A percentile compares a stretch with the other conserved stretches of the same genome.
Evolutionary conservation across 2,797 vertebrate genomes (phyloP).

Genomic region (Urocyon cinereoargenteus): DNA sequence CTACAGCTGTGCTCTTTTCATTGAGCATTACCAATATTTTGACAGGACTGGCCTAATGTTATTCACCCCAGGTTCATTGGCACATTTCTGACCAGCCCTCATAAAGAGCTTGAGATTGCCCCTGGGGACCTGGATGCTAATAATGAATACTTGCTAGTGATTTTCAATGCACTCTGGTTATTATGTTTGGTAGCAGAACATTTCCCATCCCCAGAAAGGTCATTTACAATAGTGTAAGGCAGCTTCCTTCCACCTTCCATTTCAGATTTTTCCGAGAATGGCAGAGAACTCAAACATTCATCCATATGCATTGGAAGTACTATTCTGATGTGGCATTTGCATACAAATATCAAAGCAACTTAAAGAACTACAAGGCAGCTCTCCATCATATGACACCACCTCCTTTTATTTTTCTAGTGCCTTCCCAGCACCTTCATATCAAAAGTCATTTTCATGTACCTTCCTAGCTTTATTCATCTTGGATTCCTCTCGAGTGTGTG

Average conservation of each 20-base stretch:
- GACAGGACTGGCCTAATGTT: conserved; percentile 26
- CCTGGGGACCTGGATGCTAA: conserved; percentile 47
- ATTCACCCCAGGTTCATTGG: conserved; percentile 55
- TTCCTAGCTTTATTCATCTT: background rate
- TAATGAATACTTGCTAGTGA: conserved; percentile 66
- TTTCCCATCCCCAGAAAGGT: conserved; percentile 69
- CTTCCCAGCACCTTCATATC: background rate
- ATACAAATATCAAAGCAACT: conserved; percentile 85
- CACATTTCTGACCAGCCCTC: conserved; percentile 36
- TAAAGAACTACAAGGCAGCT: conserved; percentile 68
- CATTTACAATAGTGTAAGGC: conserved; percentile 65
- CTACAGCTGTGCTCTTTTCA: conserved; percentile 58
- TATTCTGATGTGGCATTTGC: conserved; percentile 80
- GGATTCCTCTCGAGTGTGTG: background rate
- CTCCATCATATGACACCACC: conserved; percentile 20
- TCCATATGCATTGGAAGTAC: conserved; percentile 80
- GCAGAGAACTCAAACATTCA: conserved; percentile 71
- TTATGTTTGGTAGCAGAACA: conserved; percentile 69
- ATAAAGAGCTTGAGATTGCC: conserved; percentile 20
- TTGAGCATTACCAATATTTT: conserved; percentile 63
- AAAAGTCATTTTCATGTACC: conserved; percentile 30
- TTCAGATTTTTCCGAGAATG: conserved; percentile 69
- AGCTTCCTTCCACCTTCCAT: conserved; percentile 61
- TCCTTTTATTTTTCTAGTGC: conserved; percentile 40
- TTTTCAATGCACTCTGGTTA: conserved; percentile 71